Conservation (phyloP, 1,140 invertebrate genomes). For the Eubasilissa regina region DNA sequence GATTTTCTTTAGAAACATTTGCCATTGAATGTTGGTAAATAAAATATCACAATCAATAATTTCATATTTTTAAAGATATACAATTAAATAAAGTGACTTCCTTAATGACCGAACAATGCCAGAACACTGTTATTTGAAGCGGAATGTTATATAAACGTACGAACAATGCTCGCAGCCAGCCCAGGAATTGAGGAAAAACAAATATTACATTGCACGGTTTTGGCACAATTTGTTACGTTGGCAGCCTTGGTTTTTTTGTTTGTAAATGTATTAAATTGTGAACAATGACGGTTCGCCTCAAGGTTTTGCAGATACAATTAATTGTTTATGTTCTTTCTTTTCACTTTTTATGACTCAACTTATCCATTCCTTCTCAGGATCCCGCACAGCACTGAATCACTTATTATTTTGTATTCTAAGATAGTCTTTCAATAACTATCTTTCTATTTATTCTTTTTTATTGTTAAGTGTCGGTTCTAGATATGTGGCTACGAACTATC, state of each 20-base stretch:
- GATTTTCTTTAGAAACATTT: background rate
- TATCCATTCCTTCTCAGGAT: too few relatives aligned
- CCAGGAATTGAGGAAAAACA: background rate
- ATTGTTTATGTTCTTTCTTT: too few relatives aligned
- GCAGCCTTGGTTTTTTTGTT: background rate
- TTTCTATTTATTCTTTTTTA: too few relatives aligned
- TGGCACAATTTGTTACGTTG: constrained; percentile 3
- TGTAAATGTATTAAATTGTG: too few relatives aligned
- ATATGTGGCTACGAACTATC: too few relatives aligned
- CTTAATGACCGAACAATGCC: constrained; percentile 20
- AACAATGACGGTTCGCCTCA: too few relatives aligned
- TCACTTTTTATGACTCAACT: too few relatives aligned
- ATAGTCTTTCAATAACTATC: background rate
- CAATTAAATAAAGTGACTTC: constrained; percentile 15
- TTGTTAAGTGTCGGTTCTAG: too few relatives aligned
- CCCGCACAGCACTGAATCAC: too few relatives aligned
- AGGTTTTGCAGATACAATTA: too few relatives aligned
- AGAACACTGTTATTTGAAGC: background rate
- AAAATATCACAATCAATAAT: background rate
- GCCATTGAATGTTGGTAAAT: background rate
- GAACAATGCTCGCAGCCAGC: constrained; percentile 7
- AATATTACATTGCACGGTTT: background rate
- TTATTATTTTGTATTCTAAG: too few relatives aligned
- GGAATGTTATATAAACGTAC: constrained; percentile 20
- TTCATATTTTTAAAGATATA: constrained; percentile 10